Evolutionary conservation across 2,797 vertebrate species (phyloP).

Genomic region (Echiichthys vipera): DNA sequence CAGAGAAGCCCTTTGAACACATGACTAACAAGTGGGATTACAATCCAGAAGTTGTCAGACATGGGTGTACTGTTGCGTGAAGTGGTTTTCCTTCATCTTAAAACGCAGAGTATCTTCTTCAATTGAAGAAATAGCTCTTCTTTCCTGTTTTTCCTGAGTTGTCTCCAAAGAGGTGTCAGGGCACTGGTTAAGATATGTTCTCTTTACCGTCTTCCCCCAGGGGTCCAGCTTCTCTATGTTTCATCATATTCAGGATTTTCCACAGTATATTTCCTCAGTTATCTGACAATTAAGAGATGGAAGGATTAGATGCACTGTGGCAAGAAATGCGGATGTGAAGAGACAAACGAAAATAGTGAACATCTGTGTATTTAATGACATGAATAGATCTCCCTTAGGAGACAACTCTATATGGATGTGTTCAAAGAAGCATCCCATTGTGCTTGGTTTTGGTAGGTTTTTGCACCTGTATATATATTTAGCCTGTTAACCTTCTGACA

Average conservation of each 20-base stretch:
- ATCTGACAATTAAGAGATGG: slow-evolving; percentile 30
- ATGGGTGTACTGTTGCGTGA: background rate
- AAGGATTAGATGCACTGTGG: slow-evolving; percentile 23
- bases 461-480: slow-evolving; percentile 31
- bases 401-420: slow-evolving; percentile 16
- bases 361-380: slow-evolving; percentile 51
- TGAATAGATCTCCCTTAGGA: slow-evolving; percentile 30
- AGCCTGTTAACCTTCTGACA: slow-evolving; percentile 13
- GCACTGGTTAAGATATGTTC: slow-evolving; percentile 43
- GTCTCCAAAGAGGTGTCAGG: slow-evolving; percentile 32
- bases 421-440: slow-evolving; percentile 10
- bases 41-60: slow-evolving; percentile 34
- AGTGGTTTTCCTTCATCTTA: slow-evolving; percentile 25
- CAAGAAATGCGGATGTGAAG: slow-evolving; percentile 15
- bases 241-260: slow-evolving; percentile 64
- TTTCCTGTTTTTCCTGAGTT: slow-evolving; percentile 18
- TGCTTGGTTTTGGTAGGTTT: slow-evolving; percentile 45
- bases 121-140: slow-evolving; percentile 7
- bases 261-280: background rate
- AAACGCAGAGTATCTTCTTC: slow-evolving; percentile 25
- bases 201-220: slow-evolving; percentile 38
- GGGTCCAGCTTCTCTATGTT: slow-evolving; percentile 42
- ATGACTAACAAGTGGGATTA: slow-evolving; percentile 47
- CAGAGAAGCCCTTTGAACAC: slow-evolving; percentile 74
- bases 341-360: slow-evolving; percentile 33